Evolutionary conservation across 1,140 invertebrate genomes (phyloP), one percentile per base, ranked within the genome.

Genomic region (Onthophagus taurus): DNA sequence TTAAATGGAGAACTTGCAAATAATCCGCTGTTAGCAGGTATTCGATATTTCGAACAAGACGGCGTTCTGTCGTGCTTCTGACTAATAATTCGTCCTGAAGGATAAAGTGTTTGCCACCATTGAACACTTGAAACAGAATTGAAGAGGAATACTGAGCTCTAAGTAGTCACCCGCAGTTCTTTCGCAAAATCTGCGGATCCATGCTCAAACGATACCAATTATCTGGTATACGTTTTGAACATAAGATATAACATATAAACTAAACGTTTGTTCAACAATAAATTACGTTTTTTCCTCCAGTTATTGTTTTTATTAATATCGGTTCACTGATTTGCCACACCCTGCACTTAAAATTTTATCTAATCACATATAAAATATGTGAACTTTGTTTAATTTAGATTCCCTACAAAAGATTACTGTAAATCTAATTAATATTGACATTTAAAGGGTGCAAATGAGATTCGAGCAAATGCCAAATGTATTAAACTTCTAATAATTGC

Each of bases 101-200:
- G n/a, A 26, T n/a, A 26, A 26, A 26, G n/a, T 26, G 24, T 26
- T 26, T 26, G 24, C 24, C 24, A 26, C 7, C 24, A 26, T 26
- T n/a, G 24, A 26, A 26, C 24, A 26, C n/a, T 26, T 26, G 24
- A 26, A 26, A 26, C 24, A 26, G 24, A 26, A 26, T 26, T 26
- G 24, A 7, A 26, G 24, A n/a, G n/a, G n/a, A n/a, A n/a, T n/a
- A n/a, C n/a, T n/a, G n/a, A n/a, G n/a, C n/a, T n/a, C n/a, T n/a
- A 26, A 7, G n/a, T 26, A n/a, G 7, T 26, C 24, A 26, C 24
- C 24, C 7, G 24, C 7, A 26, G 7, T 26, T 26, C 24, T 26
- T 26, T 26, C 24, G 24, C 7, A 26, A 26, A 26, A 26, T n/a
- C 24, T 26, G 24, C 24, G 7, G 7, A 7, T 26, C 24, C 24